phyloP scores from a whole-genome alignment of 2,797 vertebrate genomes.

The Enteromius trimaculatus region DNA sequence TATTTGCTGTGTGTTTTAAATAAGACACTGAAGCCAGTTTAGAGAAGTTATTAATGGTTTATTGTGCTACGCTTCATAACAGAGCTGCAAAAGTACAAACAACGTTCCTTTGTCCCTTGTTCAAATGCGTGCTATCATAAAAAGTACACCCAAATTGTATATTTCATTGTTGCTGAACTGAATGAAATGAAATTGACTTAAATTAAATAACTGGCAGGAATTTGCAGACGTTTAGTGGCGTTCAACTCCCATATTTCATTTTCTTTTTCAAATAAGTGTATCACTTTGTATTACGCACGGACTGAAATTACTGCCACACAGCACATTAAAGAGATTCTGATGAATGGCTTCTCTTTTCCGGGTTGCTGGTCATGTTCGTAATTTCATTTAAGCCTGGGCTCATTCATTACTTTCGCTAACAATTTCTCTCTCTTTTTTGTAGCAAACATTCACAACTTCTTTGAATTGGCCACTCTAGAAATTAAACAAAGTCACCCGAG shows the following conservation, averaged over 20 bases:
- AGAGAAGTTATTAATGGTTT: neutral
- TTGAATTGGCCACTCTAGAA: constrained; percentile 56
- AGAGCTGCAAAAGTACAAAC: constrained; percentile 1
- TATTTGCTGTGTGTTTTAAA: constrained; percentile 19
- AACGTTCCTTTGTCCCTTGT: neutral
- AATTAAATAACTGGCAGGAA: constrained; percentile 53
- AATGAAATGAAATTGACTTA: constrained; percentile 51
- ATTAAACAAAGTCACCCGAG: constrained; percentile 58
- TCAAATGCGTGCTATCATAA: constrained; percentile 32
- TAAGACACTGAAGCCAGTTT: neutral
- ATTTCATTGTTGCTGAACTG: constrained; percentile 8
- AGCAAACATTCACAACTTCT: constrained; percentile 53
- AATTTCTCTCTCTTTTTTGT: constrained; percentile 46
- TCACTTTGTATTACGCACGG: constrained; percentile 45
- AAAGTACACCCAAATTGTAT: constrained; percentile 26
- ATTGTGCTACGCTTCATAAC: constrained; percentile 11
- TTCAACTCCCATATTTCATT: constrained; percentile 50
- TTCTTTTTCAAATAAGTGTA: constrained; percentile 44
- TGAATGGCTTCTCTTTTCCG: constrained; percentile 55
- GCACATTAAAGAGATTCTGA: constrained; percentile 59
- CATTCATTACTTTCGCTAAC: constrained; percentile 53
- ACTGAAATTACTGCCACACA: constrained; percentile 51
- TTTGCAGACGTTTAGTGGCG: constrained; percentile 38
- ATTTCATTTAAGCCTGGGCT: constrained; percentile 56
- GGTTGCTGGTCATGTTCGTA: constrained; percentile 56